Evolutionary conservation across 2,113 vertebrate species (phyloP).

Genomic region (Diadophis punctatus): DNA sequence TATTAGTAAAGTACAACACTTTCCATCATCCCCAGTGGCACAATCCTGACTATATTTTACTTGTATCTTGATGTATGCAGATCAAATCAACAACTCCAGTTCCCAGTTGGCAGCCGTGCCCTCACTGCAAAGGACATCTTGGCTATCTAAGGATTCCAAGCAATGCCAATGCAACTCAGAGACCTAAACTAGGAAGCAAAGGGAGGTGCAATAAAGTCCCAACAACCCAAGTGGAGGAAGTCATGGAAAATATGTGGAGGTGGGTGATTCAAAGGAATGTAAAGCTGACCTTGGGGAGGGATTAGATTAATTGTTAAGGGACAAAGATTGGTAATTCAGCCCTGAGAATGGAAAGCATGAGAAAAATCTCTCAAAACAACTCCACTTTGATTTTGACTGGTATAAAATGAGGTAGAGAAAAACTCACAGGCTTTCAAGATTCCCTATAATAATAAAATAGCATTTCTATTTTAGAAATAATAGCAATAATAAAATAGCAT

Average conservation of each 20-base stretch:
- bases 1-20: neutral
- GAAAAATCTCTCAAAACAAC: neutral
- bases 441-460: neutral
- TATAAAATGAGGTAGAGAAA: neutral
- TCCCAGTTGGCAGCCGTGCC: neutral
- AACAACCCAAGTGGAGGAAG: neutral
- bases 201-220: neutral
- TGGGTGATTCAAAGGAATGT: neutral
- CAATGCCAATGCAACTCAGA: neutral
- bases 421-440: neutral
- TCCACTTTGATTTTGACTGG: neutral
- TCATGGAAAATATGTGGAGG: neutral
- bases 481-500: too few species aligned
- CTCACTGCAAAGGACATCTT: neutral
- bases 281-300: neutral
- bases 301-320: neutral
- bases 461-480: too few species aligned
- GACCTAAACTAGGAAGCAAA: neutral
- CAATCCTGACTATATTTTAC: neutral
- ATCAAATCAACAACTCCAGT: neutral
- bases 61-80: neutral
- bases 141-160: neutral
- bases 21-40: neutral
- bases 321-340: neutral
- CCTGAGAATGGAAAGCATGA: neutral